Evolutionary conservation across 2,113 vertebrate species (phyloP).

Genomic region (Rhegmatorhina hoffmannsi): DNA sequence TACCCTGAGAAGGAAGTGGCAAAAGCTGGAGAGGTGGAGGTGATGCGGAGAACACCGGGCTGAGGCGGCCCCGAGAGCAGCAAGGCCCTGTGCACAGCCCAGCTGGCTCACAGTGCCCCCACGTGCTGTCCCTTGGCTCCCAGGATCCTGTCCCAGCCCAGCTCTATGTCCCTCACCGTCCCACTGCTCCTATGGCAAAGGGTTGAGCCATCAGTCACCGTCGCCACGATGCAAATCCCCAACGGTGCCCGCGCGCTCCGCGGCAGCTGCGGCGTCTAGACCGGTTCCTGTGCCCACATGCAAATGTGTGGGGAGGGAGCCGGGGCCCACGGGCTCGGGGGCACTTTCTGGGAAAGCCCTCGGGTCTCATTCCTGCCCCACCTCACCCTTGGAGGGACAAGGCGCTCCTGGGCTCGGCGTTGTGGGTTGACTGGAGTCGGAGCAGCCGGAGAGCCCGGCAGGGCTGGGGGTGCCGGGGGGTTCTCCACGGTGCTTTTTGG

Average conservation of each 20-base stretch:
- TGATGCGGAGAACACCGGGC: accelerated
- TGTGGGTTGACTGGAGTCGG: accelerated
- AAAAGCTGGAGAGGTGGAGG: not conserved
- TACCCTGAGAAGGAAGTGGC: not conserved
- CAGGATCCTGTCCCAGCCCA: not conserved
- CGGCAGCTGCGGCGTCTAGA: conserved; percentile 45
- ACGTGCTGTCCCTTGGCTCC: not conserved
- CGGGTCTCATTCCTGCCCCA: not conserved
- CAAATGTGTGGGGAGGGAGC: not conserved
- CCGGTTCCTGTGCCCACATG: not conserved
- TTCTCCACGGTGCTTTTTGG: not conserved
- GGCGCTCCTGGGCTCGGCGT: accelerated
- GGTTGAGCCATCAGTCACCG: accelerated
- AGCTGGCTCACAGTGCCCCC: accelerated
- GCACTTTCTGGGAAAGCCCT: not conserved
- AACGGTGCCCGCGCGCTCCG: not conserved
- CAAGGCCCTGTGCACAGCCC: accelerated
- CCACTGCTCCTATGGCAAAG: accelerated
- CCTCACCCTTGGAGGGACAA: not conserved
- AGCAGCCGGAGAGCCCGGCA: accelerated
- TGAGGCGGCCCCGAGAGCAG: accelerated
- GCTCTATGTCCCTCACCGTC: not conserved
- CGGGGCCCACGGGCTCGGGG: accelerated
- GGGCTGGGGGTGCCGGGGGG: accelerated
- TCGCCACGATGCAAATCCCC: not conserved